phyloP scores from a whole-genome alignment of 2,113 vertebrate genomes.

The Sterrhoptilus dennistouni region DNA sequence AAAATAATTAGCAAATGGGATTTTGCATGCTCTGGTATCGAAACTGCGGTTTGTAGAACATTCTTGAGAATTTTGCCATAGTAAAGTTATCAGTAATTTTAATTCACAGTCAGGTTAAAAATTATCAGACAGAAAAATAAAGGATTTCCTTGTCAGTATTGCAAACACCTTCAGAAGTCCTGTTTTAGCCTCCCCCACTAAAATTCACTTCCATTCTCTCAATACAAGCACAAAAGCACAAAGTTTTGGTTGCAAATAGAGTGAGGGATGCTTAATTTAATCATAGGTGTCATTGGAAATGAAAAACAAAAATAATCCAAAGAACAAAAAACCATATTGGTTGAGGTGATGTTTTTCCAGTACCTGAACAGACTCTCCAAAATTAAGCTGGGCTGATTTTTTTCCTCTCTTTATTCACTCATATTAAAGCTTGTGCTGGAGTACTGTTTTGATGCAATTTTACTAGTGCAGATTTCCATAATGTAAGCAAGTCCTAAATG shows the following conservation, averaged over 20 bases:
- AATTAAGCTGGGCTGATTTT: neutral
- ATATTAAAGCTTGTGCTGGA: conserved; percentile 1
- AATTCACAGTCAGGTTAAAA: conserved; percentile 6
- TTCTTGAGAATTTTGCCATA: conserved; percentile 18
- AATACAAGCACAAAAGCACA: neutral
- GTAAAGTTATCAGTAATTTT: conserved; percentile 40
- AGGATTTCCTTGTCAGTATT: neutral
- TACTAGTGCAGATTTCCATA: conserved; percentile 15
- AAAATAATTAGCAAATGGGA: conserved; percentile 66
- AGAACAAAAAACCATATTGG: neutral
- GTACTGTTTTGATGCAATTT: conserved; percentile 36
- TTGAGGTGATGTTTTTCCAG: neutral
- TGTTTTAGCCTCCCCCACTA: neutral
- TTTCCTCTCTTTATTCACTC: neutral
- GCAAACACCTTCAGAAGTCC: neutral
- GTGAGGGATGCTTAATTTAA: neutral
- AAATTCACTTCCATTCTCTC: neutral
- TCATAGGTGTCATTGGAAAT: neutral
- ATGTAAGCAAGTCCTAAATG: conserved; percentile 21
- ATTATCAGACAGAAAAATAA: neutral
- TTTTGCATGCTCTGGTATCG: conserved; percentile 5
- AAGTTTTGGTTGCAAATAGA: neutral
- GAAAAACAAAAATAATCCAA: conserved; percentile 25
- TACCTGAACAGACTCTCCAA: neutral
- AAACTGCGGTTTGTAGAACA: conserved; percentile 22